Evolutionary conservation across 1,140 invertebrate species (phyloP).

Genomic region (Lysiphlebus fabarum): DNA sequence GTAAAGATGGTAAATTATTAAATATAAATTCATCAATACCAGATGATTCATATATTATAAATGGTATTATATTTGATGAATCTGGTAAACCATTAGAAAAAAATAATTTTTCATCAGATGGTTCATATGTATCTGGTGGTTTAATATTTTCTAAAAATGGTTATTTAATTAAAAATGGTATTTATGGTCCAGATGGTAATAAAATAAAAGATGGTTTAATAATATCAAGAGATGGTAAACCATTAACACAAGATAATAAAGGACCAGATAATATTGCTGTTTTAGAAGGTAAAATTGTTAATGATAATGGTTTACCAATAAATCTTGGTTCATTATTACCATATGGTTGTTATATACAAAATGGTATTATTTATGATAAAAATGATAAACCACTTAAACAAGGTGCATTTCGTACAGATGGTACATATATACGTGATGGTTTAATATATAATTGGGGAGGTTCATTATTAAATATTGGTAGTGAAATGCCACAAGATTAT

Average conservation of each 20-base stretch:
- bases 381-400: slow-evolving; percentile 42
- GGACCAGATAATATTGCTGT: slow-evolving; percentile 43
- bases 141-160: slow-evolving; percentile 43
- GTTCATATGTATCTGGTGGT: slow-evolving; percentile 46
- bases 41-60: slow-evolving; percentile 43
- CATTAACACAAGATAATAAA: slow-evolving; percentile 45
- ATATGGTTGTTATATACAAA: slow-evolving; percentile 48
- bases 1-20: slow-evolving; percentile 42
- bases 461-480: slow-evolving; percentile 42
- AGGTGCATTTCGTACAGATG: slow-evolving; percentile 47
- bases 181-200: slow-evolving; percentile 47
- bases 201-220: slow-evolving; percentile 48
- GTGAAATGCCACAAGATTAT: slow-evolving; percentile 38
- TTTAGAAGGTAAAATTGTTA: slow-evolving; percentile 47
- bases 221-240: slow-evolving; percentile 43
- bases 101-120: slow-evolving; percentile 47
- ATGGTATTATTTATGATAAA: slow-evolving; percentile 44
- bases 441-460: slow-evolving; percentile 47
- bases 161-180: slow-evolving; percentile 39
- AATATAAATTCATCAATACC: slow-evolving; percentile 41
- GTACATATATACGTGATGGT: slow-evolving; percentile 47
- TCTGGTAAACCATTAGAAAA: slow-evolving; percentile 40
- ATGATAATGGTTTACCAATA: slow-evolving; percentile 38
- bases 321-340: slow-evolving; percentile 45
- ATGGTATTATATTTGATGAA: slow-evolving; percentile 45